A percentile compares a stretch with the other conserved stretches of the same genome.
These are phyloP conservation scores for Ptilonorhynchus violaceus DNA, from an alignment of 2,113 vertebrate genomes.

Conservation along the genomic window DNA sequence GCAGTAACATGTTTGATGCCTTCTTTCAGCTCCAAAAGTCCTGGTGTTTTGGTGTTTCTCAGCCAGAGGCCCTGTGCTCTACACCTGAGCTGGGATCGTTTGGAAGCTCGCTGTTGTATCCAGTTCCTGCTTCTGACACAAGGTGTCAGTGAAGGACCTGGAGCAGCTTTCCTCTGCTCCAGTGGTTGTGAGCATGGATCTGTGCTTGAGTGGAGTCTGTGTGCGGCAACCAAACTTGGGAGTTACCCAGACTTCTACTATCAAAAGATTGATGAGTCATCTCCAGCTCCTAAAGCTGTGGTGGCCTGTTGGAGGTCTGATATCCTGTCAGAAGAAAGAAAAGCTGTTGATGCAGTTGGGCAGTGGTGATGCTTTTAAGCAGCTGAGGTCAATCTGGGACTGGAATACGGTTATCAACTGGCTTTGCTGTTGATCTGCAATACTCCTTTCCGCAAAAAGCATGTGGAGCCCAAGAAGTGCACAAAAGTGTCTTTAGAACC, in stretches of 20 bases:
- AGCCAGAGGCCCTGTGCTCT: not conserved
- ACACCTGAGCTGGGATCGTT: fast-evolving
- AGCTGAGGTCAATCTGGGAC: not conserved
- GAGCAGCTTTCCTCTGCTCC: not conserved
- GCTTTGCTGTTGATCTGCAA: not conserved
- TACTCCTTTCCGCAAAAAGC: not conserved
- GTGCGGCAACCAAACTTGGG: not conserved
- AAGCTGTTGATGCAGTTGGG: not conserved
- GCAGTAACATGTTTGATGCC: not conserved
- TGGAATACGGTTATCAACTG: not conserved
- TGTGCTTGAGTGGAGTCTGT: not conserved
- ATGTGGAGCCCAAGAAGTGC: not conserved
- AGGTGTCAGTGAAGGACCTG: constrained; percentile 52
- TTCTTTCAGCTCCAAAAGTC: not conserved
- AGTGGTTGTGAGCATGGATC: not conserved
- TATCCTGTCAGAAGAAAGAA: not conserved
- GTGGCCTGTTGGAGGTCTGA: not conserved
- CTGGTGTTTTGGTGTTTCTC: not conserved
- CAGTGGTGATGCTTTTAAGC: not conserved
- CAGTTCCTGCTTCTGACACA: constrained; percentile 32
- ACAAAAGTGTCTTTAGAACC: not conserved
- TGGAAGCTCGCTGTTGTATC: not conserved
- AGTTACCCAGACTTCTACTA: not conserved
- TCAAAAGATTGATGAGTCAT: not conserved
- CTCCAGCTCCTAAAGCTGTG: not conserved